Evolutionary conservation across 2,888 invertebrate species (phyloP), one percentile per base, ranked within the genome.

Genomic region (Polydesmus complanatus): DNA sequence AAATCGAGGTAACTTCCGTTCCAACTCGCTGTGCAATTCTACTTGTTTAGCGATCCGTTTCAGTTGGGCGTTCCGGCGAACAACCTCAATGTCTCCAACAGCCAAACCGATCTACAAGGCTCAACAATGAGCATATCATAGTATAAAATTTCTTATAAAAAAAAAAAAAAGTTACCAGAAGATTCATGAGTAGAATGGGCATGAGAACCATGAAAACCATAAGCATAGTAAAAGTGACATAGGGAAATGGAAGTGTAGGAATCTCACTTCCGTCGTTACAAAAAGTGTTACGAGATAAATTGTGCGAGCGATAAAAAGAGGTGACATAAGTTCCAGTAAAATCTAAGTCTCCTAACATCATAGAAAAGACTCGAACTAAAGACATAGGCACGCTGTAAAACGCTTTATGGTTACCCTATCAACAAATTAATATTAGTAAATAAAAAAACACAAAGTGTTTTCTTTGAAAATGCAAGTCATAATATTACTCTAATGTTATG

Each of bases 11-110:
- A 93, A 73, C 74, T 89, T 90, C 22, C 87, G 77, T 73, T 93
- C 92, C 64, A 93, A 72, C 71, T 90, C 89, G 0, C 90, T 89
- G 69, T 92, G 91, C 11, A 91, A 75, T 1, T 89, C 86, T 54
- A 93, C 92, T 83, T 91, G 92, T 91, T 92, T 92, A 26, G 92
- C 92, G 60, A 93, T 76, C 55, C 92, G 78, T 73, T 93, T 93
- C 27, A 93, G 75, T 70, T 89, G 88, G 0, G 93, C 93, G 74
- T 93, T 88, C 67, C 89, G 80, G 64, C 88, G 79, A 0, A 93
- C 91, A 23, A 88, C 87, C 73, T 92, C 92, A 66, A 93, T 93
- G 69, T 93, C 93, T 1, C 92, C 93, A 63, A 93, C 92, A 53
- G 93, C 93, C 79, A 93, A 81, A 74, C 74, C 63, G 2, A 67